phyloP scores from a whole-genome alignment of 2,888 invertebrate genomes.

The Scelioninae gen. 1 region DNA sequence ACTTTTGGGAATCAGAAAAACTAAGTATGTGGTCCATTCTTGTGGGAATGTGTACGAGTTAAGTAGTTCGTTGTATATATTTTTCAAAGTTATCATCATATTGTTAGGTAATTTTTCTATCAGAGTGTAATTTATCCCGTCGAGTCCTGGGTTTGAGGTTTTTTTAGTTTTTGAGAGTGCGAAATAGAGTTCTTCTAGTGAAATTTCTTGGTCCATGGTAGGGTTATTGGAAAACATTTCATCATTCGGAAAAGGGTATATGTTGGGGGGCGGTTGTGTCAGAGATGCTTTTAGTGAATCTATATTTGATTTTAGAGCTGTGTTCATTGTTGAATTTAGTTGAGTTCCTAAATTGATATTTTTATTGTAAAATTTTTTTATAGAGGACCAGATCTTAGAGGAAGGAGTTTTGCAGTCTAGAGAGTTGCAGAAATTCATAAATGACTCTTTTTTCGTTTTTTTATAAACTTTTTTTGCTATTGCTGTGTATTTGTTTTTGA shows the following conservation, averaged over 20 bases:
- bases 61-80: neutral
- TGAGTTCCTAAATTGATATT: neutral
- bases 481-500: conserved; percentile 32
- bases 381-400: conserved; percentile 15
- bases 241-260: neutral
- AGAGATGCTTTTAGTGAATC: neutral
- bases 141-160: neutral
- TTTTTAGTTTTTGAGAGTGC: neutral
- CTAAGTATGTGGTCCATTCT: neutral
- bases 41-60: neutral
- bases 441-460: neutral
- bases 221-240: neutral
- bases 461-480: conserved; percentile 39
- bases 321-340: conserved; percentile 26
- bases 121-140: neutral
- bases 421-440: conserved; percentile 10
- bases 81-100: neutral
- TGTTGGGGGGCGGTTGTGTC: neutral
- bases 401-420: conserved; percentile 5
- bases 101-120: conserved; percentile 8
- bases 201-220: neutral
- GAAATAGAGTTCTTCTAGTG: neutral
- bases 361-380: conserved; percentile 50
- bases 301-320: neutral
- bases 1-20: conserved; percentile 3